Base-by-base conservation (phyloP, 2,797 vertebrate genomes). In the Hirundo rustica region DNA sequence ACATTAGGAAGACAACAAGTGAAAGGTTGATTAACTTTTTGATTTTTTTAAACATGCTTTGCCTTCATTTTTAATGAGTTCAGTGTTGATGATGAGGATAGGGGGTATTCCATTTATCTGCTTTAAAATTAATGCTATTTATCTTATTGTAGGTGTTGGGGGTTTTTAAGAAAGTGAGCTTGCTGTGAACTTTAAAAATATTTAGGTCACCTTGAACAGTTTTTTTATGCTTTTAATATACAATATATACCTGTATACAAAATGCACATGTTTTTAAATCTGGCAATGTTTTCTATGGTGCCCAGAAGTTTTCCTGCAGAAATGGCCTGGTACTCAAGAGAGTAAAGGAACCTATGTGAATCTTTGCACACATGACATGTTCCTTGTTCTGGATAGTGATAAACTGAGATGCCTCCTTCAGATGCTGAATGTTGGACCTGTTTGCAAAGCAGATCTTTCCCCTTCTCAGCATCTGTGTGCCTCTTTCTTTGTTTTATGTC, bases 301-400 rank as follows among this genome's bases (percentile, higher is more conserved):
- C 32, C 14, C 16, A 20, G n/a, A 80, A 4, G 3, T 11, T 66
- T 36, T 80, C 13, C 11, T 44, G 48, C 40, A 74, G 64, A 60
- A 66, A 32, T 8, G 47, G 18, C 21, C 32, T 21, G 44, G 34
- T 34, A 38, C 30, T 40, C 27, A 80, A 30, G 22, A 9, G 9
- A 40, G 10, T 27, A 47, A 36, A 48, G 17, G 38, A 64, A 16
- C 6, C 13, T 17, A 0, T 47, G 40, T 64, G 48, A 64, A 10
- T 17, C 18, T 68, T 50, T 61, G 30, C 34, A 45, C 1, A 2
- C 22, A 9, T 2, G 27, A 19, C 9, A 5, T 3, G 3, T 3
- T 27, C 4, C 12, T 34, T 77, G 9, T 17, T 67, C 55, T 15
- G 3, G 36, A 9, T 1, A 34, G 60, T 7, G 9, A 15, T 20